These are phyloP conservation scores for Dreissena rostriformis DNA, from an alignment of 1,140 invertebrate genomes.

Conservation along the genomic window DNA sequence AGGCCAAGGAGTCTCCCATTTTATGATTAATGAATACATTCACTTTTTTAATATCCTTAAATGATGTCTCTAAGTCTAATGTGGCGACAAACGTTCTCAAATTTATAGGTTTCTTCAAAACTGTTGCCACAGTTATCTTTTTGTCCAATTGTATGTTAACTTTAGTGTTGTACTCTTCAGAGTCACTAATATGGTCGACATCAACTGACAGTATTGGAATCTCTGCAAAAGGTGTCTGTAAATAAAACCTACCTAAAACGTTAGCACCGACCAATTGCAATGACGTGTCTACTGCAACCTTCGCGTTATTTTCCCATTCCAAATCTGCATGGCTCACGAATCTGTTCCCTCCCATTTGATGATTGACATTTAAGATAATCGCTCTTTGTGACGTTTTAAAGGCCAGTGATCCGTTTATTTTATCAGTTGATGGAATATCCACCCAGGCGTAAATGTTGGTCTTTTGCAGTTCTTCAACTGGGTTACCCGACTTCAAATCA, in stretches of 20 bases:
- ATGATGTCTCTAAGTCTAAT: neutral
- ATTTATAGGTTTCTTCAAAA: conserved; percentile 38
- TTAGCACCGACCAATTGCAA: neutral
- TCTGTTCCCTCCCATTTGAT: conserved; percentile 1
- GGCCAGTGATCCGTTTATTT: conserved; percentile 46
- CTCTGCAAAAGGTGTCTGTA: conserved; percentile 23
- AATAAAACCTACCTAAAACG: conserved; percentile 8
- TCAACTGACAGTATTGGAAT: conserved; percentile 27
- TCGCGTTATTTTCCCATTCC: conserved; percentile 26
- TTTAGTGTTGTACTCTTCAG: conserved; percentile 28
- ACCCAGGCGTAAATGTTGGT: conserved; percentile 19
- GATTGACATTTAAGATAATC: conserved; percentile 33
- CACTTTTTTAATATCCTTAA: conserved; percentile 17
- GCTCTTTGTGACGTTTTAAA: conserved; percentile 30
- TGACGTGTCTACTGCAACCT: conserved; percentile 9
- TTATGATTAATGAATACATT: conserved; percentile 32
- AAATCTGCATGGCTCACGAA: conserved; percentile 35
- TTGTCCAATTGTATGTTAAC: neutral
- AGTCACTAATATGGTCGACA: conserved; percentile 5
- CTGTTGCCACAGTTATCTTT: neutral
- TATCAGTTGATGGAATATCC: conserved; percentile 3
- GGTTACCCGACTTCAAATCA: conserved; percentile 55
- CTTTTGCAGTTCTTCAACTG: conserved; percentile 17
- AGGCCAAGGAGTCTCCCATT: conserved; percentile 29
- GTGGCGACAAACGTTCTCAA: conserved; percentile 40